Conservation (phyloP, 2,113 vertebrate species). For the Pica pica region DNA sequence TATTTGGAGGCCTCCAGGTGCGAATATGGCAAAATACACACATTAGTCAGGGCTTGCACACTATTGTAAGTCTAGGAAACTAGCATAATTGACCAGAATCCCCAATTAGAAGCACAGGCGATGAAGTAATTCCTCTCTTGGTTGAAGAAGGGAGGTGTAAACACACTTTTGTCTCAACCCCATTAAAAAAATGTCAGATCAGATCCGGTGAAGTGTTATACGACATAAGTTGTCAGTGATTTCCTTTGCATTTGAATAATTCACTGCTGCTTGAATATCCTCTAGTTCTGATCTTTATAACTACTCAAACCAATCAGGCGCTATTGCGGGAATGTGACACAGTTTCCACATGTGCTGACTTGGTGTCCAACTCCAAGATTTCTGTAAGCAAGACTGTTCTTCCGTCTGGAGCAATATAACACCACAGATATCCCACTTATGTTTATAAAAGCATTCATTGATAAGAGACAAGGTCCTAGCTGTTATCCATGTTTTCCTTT, state of each 20-base stretch:
- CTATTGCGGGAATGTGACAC: background rate
- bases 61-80: background rate
- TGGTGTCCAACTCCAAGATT: background rate
- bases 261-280: background rate
- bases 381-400: background rate
- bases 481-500: background rate
- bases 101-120: background rate
- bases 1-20: background rate
- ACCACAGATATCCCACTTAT: background rate
- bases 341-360: background rate
- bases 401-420: background rate
- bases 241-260: background rate
- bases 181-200: background rate
- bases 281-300: background rate
- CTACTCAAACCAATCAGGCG: background rate
- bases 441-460: background rate
- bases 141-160: background rate
- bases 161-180: fast-evolving
- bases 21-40: background rate
- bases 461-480: background rate
- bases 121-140: background rate
- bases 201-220: background rate
- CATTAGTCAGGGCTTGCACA: background rate
- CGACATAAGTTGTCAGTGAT: background rate
- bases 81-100: background rate